A percentile compares a stretch with the other conserved stretches of the same genome.
Conservation (phyloP, 2,888 invertebrate genomes). For the Drosophila emarginata region DNA sequence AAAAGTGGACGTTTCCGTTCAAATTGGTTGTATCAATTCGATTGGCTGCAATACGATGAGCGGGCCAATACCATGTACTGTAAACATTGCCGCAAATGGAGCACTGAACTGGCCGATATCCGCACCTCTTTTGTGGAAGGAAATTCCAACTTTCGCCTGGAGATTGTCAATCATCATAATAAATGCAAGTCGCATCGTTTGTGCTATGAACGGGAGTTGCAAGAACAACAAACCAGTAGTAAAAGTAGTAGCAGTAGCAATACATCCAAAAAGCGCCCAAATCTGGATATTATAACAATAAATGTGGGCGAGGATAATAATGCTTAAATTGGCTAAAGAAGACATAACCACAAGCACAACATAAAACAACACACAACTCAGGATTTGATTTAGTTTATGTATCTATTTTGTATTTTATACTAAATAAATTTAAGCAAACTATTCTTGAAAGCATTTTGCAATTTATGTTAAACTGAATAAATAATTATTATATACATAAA, state of each 20-base stretch:
- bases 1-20: slow-evolving; percentile 87
- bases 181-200: slow-evolving; percentile 90
- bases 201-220: slow-evolving; percentile 84
- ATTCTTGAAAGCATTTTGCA: slow-evolving; percentile 59
- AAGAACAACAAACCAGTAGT: slow-evolving; percentile 59
- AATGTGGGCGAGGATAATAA: slow-evolving; percentile 76
- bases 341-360: slow-evolving; percentile 14
- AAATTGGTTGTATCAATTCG: slow-evolving; percentile 87
- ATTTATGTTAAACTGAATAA: slow-evolving; percentile 33
- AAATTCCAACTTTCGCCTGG: slow-evolving; percentile 89
- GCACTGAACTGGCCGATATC: slow-evolving; percentile 87
- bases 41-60: slow-evolving; percentile 89
- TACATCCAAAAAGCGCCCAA: slow-evolving; percentile 15
- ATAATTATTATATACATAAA: slow-evolving; percentile 21
- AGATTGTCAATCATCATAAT: slow-evolving; percentile 91
- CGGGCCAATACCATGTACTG: slow-evolving; percentile 88
- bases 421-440: slow-evolving; percentile 48
- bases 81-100: slow-evolving; percentile 89
- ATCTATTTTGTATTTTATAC: slow-evolving; percentile 21
- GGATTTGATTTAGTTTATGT: slow-evolving; percentile 56
- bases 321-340: slow-evolving; percentile 33
- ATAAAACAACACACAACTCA: slow-evolving; percentile 49
- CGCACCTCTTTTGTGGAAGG: slow-evolving; percentile 91
- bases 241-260: slow-evolving; percentile 14
- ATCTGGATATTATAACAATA: slow-evolving; percentile 77